phyloP scores from a whole-genome alignment of 2,797 vertebrate genomes.

The Rousettus madagascariensis region DNA sequence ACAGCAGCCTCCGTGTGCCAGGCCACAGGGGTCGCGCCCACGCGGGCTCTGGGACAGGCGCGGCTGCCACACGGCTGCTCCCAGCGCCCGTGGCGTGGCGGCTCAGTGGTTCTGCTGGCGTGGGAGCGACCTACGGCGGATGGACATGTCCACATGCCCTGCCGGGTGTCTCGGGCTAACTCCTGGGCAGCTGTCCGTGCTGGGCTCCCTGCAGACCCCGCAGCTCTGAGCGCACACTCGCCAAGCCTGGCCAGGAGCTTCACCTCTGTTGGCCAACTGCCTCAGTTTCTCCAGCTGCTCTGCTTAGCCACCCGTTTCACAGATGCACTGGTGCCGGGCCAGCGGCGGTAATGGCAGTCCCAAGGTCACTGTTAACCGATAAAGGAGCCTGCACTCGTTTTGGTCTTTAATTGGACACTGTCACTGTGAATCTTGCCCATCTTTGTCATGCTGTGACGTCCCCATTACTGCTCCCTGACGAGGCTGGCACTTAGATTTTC shows the following conservation, averaged over 20 bases:
- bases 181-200: no score
- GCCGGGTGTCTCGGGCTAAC: not conserved
- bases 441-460: fast-evolving
- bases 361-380: not conserved
- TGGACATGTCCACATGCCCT: fast-evolving
- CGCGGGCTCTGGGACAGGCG: not conserved
- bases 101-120: not conserved
- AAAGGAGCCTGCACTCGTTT: not conserved
- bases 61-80: no score
- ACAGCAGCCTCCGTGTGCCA: not conserved
- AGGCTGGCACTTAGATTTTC: fast-evolving
- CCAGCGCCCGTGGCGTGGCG: fast-evolving
- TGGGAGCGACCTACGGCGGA: not conserved
- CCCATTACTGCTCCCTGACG: fast-evolving
- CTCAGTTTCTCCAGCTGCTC: not conserved
- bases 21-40: fast-evolving
- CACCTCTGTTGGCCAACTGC: no score
- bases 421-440: fast-evolving
- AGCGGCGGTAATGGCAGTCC: no score
- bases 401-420: not conserved
- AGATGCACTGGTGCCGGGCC: no score
- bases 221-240: no score
- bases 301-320: not conserved
- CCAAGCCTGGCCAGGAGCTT: no score
- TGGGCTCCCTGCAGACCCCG: not conserved